These are phyloP conservation scores for Stictocephala bisonia DNA, from an alignment of 2,888 invertebrate species.

Conservation along the genomic window DNA sequence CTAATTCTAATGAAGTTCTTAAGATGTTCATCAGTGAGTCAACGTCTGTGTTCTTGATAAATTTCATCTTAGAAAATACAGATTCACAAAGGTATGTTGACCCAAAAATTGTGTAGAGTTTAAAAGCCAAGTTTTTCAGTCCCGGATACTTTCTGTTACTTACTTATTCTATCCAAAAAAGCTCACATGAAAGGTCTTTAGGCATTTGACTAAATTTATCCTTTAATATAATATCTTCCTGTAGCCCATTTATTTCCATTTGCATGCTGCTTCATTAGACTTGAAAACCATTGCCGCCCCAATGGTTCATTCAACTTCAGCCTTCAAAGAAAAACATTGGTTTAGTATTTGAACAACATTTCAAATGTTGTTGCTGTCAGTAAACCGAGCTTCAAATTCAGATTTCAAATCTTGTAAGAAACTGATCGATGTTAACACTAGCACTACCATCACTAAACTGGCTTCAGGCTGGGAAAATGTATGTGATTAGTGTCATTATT, in stretches of 20 bases:
- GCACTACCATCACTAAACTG: constrained; percentile 42
- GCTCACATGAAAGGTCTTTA: constrained; percentile 43
- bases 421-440: constrained; percentile 34
- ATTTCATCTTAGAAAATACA: too few species aligned
- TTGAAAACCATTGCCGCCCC: constrained; percentile 53
- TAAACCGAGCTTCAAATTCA: constrained; percentile 54
- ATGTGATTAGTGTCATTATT: constrained; percentile 23
- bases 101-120: constrained; percentile 47
- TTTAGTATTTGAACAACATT: constrained; percentile 56
- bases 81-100: constrained; percentile 44
- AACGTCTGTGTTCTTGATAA: too few species aligned
- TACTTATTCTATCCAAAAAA: constrained; percentile 47
- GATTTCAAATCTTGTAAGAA: constrained; percentile 48
- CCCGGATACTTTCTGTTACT: constrained; percentile 21
- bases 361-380: constrained; percentile 56
- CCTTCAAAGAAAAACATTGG: constrained; percentile 55
- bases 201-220: constrained; percentile 26
- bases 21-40: too few species aligned
- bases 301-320: constrained; percentile 56
- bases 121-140: constrained; percentile 39
- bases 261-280: constrained; percentile 55
- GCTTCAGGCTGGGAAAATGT: constrained; percentile 40
- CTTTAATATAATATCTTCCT: constrained; percentile 54
- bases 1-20: too few species aligned
- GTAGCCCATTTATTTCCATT: constrained; percentile 57